These are phyloP conservation scores for Pectinophora gossypiella DNA, from an alignment of 1,140 invertebrate species.

Conservation along the genomic window DNA sequence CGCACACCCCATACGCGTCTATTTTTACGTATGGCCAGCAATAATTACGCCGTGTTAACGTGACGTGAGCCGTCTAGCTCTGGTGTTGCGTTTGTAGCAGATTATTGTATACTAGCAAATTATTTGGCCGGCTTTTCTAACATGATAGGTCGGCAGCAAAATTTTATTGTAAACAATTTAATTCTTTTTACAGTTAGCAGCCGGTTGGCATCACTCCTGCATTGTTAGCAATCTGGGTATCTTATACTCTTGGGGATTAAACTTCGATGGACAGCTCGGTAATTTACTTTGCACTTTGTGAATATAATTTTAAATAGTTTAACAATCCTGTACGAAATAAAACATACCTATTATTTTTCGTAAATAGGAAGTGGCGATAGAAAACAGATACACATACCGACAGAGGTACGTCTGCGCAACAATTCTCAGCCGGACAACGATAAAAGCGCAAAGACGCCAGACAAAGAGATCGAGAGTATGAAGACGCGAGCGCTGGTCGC, in stretches of 20 bases:
- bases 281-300: constrained; percentile 16
- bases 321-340: too few species aligned
- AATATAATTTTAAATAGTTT: too few species aligned
- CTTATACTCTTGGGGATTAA: constrained; percentile 59
- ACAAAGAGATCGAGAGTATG: constrained; percentile 21
- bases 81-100: too few species aligned
- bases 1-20: background rate
- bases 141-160: too few species aligned
- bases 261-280: constrained; percentile 65
- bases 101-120: too few species aligned
- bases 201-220: constrained; percentile 65
- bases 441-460: constrained; percentile 27
- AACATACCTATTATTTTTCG: too few species aligned
- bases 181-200: constrained; percentile 51
- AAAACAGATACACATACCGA: constrained; percentile 51
- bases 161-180: too few species aligned
- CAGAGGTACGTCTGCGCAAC: constrained; percentile 37
- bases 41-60: background rate
- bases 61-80: too few species aligned
- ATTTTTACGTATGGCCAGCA: background rate
- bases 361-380: constrained; percentile 50
- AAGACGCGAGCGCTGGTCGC: constrained; percentile 43
- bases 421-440: constrained; percentile 33
- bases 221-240: constrained; percentile 43
- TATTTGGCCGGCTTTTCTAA: too few species aligned